These are phyloP conservation scores for Petrocephalus microphthalmus DNA, from an alignment of 2,113 vertebrate genomes.

Conservation along the genomic window DNA sequence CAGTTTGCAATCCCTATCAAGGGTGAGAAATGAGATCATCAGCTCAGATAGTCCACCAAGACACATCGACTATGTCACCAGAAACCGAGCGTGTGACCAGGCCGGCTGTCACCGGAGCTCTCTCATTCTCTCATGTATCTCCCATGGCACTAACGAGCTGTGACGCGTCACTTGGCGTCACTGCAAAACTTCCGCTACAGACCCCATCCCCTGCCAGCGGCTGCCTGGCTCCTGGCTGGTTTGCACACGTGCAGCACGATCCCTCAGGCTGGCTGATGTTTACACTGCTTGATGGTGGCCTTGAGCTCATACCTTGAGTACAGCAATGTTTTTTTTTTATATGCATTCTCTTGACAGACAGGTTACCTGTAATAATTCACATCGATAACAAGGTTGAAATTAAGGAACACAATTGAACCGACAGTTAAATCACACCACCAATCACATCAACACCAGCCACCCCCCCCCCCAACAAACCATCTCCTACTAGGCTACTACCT, in stretches of 20 bases:
- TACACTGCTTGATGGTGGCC: neutral
- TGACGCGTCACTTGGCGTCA: neutral
- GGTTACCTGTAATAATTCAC: constrained; percentile 24
- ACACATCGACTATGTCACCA: neutral
- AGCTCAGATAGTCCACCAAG: neutral
- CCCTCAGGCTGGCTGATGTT: neutral
- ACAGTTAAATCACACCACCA: constrained; percentile 27
- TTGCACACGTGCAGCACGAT: neutral
- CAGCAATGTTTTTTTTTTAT: neutral
- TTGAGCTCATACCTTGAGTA: neutral
- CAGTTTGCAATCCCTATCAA: neutral
- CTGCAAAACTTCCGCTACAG: neutral
- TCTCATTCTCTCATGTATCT: neutral
- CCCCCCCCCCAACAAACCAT: neutral
- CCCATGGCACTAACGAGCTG: neutral
- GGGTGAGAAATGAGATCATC: neutral
- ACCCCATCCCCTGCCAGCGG: neutral
- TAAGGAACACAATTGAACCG: constrained; percentile 9
- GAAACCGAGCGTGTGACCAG: neutral
- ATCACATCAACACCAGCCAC: too few species aligned
- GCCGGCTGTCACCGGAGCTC: neutral
- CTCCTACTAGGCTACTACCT: neutral
- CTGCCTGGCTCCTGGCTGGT: neutral
- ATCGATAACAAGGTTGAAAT: constrained; percentile 21
- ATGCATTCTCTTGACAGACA: constrained; percentile 10